Conservation (phyloP, 2,888 invertebrate genomes). For the Drosophila histrio region DNA sequence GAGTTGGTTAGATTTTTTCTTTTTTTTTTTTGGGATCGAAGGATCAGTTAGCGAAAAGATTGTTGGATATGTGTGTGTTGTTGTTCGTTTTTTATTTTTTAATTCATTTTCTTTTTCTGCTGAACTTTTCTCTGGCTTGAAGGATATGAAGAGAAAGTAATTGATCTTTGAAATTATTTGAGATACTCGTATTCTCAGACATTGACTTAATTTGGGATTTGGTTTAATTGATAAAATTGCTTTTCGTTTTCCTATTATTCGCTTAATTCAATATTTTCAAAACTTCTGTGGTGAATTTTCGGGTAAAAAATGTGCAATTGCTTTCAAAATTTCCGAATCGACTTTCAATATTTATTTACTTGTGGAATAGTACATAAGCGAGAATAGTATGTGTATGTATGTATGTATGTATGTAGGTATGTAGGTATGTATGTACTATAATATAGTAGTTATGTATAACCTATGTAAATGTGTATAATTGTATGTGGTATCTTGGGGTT, state of each 20-base stretch:
- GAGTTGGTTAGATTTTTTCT: slow-evolving; percentile 15
- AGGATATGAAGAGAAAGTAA: not conserved
- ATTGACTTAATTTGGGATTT: slow-evolving; percentile 4
- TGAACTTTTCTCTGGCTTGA: slow-evolving; percentile 36
- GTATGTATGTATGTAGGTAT: slow-evolving; percentile 25
- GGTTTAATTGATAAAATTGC: slow-evolving; percentile 30
- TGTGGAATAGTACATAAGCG: slow-evolving; percentile 20
- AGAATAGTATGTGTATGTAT: no score
- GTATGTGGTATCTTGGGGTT: slow-evolving; percentile 9
- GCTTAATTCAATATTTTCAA: slow-evolving; percentile 3
- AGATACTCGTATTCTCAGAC: slow-evolving; percentile 9
- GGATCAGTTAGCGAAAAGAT: slow-evolving; percentile 29
- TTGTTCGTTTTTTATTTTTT: not conserved
- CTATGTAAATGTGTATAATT: slow-evolving; percentile 37
- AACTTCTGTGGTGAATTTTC: slow-evolving; percentile 7
- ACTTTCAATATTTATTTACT: not conserved
- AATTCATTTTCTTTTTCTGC: not conserved
- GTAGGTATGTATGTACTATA: slow-evolving; percentile 36
- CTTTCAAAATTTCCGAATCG: slow-evolving; percentile 6
- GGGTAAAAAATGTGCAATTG: slow-evolving; percentile 34
- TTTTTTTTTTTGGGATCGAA: slow-evolving; percentile 6
- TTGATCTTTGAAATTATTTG: not conserved
- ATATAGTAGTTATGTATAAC: slow-evolving; percentile 22
- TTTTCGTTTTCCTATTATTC: slow-evolving; percentile 12
- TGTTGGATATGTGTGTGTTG: slow-evolving; percentile 55